Base-by-base conservation (phyloP, 2,797 vertebrate genomes). In the Trachops cirrhosus region DNA sequence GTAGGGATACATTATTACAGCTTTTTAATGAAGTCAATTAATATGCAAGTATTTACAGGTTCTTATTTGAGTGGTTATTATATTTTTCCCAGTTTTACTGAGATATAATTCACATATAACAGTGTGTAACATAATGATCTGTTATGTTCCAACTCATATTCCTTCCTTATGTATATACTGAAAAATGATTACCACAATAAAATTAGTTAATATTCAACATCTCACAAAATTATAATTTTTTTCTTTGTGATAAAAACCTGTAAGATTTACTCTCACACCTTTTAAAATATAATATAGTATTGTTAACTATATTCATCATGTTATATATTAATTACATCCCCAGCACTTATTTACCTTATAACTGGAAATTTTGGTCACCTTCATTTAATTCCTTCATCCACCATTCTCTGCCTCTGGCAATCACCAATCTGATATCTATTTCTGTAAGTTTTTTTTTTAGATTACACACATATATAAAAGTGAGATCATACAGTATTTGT, bases 1-100 rank as follows among this genome's bases (percentile, higher is more conserved):
- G 22, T 39, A 83, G 44, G 71, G 16, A 88, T 34, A 91, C 29
- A 16, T 80, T 92, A 16, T 78, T 89, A 50, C 26, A 83, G 54
- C 54, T 91, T 96, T 95, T 84, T 59, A 85, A 86, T 91, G 67
- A 89, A 75, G 32, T 52, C 84, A 32, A 68, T 78, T 77, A 95
- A 71, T n/a, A 48, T 57, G 29, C 39, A 73, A 62, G 9, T 86
- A 83, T 95, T 89, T 70, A 37, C 10, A 80, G 24, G 29, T 89
- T 93, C 57, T 94, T 92, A 24, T n/a, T 44, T 83, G n/a, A 91
- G 37, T 82, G 37, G 37, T 71, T 86, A 77, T 90, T 89, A 83
- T 39, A 39, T 70, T 85, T 91, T 80, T 22, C 18, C 26, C 24
- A 39, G 16, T 29, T 41, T 75, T 48, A 24, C 39, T 48, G 57